Evolutionary conservation across 1,140 invertebrate genomes (phyloP), one percentile per base, ranked within the genome.

Genomic region (Pseudomyrmex cubaensis): DNA sequence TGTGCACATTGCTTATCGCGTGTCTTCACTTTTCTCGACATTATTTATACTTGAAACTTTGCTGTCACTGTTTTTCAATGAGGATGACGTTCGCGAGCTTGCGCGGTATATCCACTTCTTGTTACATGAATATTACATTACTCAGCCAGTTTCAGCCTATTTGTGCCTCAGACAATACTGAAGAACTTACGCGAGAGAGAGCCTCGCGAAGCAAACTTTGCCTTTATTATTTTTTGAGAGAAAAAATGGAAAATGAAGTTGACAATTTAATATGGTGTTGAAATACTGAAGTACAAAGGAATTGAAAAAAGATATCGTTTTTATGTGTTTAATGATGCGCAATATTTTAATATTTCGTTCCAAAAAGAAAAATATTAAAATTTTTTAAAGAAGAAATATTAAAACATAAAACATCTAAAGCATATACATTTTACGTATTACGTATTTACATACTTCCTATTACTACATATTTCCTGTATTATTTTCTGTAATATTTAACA

Each of bases 41-140:
- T 77, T 77, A 77, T 67, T 77, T 76, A 76, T 54, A 77, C 22
- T 35, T n/a, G 62, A 77, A 77, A 67, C 74, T 67, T 67, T 1
- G 62, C 62, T 77, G 74, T 77, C 74, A 56, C 62, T 67, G 74
- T 77, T 77, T 77, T 77, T 54, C 48, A 66, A 76, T 25, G 63
- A 67, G 62, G 50, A 44, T 17, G 48, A 12, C 25, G 48, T 52
- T 52, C 22, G 59, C n/a, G 20, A 9, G 15, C 20, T n/a, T 20
- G 44, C 35, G 35, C 72, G 13, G 46, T 25, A 8, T 66, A 20
- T 54, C 7, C 61, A n/a, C 52, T 66, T 54, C 35, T 54, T 35
- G 62, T 56, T 54, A 35, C 48, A 67, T 77, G 25, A 77, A 77
- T 77, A 77, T 77, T 77, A 67, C 35, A 44, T 77, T 20, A 56